Percentiles rank a stretch among this genome's conserved stretches.
Conservation (phyloP, 2,888 invertebrate genomes). For the Glyphotaelius pellucidus region DNA sequence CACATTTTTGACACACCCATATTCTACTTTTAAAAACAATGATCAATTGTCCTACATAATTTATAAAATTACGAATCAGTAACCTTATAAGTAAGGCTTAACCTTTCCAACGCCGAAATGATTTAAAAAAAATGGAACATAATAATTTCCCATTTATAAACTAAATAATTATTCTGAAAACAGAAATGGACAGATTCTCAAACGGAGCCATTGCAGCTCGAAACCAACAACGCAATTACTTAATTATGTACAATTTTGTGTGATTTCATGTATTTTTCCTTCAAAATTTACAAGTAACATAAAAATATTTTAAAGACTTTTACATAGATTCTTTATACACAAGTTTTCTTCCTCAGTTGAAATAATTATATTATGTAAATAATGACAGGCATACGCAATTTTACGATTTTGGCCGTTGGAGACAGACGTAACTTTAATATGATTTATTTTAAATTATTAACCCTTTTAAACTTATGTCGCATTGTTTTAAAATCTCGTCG, state of each 20-base stretch:
- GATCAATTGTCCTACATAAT: neutral
- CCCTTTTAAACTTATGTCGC: neutral
- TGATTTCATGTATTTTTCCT: neutral
- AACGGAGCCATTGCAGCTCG: neutral
- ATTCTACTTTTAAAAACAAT: neutral
- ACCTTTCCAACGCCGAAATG: neutral
- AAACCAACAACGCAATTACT: neutral
- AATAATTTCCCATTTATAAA: neutral
- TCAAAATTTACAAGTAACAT: neutral
- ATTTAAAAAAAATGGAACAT: neutral
- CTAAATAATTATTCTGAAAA: neutral
- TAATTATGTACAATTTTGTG: neutral
- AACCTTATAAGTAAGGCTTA: too few species aligned
- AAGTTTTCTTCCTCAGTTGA: neutral
- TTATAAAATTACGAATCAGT: neutral
- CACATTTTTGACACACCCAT: too few species aligned
- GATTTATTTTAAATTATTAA: neutral
- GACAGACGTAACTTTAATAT: neutral
- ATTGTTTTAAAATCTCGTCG: too few species aligned
- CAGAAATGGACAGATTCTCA: neutral
- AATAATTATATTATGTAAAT: neutral
- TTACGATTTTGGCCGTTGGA: slow-evolving; percentile 34
- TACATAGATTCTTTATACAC: slow-evolving; percentile 13
- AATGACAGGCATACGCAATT: neutral
- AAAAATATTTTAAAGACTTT: neutral